phyloP scores from a whole-genome alignment of 2,113 vertebrate genomes.

The Geothlypis trichas region DNA sequence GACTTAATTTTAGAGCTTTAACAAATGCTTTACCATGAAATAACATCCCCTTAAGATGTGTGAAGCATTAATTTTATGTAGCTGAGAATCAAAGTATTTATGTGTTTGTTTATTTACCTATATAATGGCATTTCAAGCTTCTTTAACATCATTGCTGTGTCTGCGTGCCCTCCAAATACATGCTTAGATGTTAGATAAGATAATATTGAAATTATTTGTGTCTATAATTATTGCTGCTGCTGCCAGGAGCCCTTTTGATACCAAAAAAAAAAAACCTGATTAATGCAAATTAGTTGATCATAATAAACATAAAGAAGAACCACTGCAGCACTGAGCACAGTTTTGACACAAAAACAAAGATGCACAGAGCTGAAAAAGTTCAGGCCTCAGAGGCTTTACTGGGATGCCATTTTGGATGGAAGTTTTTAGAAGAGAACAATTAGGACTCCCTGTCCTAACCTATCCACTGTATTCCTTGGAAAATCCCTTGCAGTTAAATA shows the following conservation, averaged over 20 bases:
- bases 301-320: neutral
- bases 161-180: slow-evolving; percentile 50
- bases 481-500: neutral
- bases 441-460: neutral
- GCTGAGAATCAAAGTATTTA: slow-evolving; percentile 18
- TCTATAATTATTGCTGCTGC: slow-evolving; percentile 8
- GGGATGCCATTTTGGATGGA: neutral
- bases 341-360: neutral
- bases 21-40: neutral
- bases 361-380: neutral
- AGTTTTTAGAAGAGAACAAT: neutral
- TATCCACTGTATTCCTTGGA: neutral
- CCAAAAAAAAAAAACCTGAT: neutral
- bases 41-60: slow-evolving; percentile 15
- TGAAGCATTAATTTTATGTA: neutral
- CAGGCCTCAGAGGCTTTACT: neutral
- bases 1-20: neutral
- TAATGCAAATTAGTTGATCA: neutral
- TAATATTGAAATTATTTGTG: slow-evolving; percentile 44
- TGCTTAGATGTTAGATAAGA: slow-evolving; percentile 47
- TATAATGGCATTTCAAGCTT: slow-evolving; percentile 29
- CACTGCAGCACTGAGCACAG: neutral
- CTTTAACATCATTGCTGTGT: neutral
- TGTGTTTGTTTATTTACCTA: slow-evolving; percentile 48
- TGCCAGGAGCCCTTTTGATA: slow-evolving; percentile 43